A percentile compares a stretch with the other conserved stretches of the same genome.
Conservation (phyloP, 2,888 invertebrate genomes). For the Cosmia pyralina region DNA sequence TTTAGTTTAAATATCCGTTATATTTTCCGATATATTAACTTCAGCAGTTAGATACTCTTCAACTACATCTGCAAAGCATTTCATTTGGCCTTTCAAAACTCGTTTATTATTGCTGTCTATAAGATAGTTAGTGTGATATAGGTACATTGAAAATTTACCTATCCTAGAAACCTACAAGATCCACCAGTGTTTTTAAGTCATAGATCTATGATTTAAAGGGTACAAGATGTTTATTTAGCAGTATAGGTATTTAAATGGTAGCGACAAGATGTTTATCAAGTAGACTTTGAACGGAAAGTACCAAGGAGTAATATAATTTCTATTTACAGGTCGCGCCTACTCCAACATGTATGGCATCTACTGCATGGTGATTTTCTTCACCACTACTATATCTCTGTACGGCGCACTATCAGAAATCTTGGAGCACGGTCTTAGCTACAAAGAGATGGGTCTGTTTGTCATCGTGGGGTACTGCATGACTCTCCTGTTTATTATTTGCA, state of each 20-base stretch:
- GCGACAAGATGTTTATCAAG: neutral
- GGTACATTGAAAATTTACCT: neutral
- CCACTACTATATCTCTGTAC: slow-evolving; percentile 93
- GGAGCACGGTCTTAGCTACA: slow-evolving; percentile 93
- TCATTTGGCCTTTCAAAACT: neutral
- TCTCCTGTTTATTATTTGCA: slow-evolving; percentile 93
- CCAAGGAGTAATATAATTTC: neutral
- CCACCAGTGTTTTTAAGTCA: neutral
- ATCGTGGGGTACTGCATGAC: slow-evolving; percentile 93
- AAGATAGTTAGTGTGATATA: neutral
- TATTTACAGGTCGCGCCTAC: slow-evolving; percentile 90
- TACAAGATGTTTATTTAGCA: neutral
- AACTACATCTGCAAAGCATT: neutral
- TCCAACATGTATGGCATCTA: slow-evolving; percentile 95
- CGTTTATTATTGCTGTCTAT: neutral
- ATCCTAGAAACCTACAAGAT: neutral
- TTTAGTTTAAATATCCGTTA: too few relatives aligned
- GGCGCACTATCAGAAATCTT: slow-evolving; percentile 93
- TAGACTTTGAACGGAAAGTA: neutral
- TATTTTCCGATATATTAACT: neutral
- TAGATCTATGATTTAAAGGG: neutral
- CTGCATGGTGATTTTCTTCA: slow-evolving; percentile 93
- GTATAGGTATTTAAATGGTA: neutral
- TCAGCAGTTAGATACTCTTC: neutral
- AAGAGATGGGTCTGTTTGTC: slow-evolving; percentile 93